Base-by-base conservation (phyloP, 2,888 invertebrate genomes). In the Macrosoma leucophasiata region DNA sequence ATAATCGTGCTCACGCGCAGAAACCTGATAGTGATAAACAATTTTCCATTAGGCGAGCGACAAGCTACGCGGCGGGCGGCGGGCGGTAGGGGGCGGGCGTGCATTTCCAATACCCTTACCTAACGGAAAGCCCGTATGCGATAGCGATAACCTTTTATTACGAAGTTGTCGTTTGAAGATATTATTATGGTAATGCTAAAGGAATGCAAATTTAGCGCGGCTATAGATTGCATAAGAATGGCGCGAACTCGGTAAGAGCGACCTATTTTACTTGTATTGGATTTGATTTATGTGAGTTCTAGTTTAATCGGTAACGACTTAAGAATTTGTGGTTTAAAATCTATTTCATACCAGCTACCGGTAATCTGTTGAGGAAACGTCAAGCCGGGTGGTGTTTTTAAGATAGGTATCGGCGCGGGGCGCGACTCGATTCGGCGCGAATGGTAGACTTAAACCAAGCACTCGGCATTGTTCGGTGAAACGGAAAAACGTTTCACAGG, bases 401-500 rank as follows among this genome's bases (percentile, higher is more conserved):
- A 51, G 52, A 53, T 56, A 57, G 52, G 45, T 45, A 57, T 55
- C 52, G 36, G 26, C n/a, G n/a, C n/a, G n/a, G n/a, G n/a, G n/a
- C n/a, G 52, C 58, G 60, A 57, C 58, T 61, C 53, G 59, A 55
- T 41, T 39, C 36, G 45, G 50, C 47, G 56, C 55, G 57, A 58
- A 56, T 62, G 56, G 61, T 58, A 65, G 65, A 67, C 61, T 69
- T 64, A 68, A 72, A 68, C 70, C 69, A 71, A 76, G 68, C 62
- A 67, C 55, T 63, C 55, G 70, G 62, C 60, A 69, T 77, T 79
- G 76, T 81, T 76, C 74, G 65, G 64, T 48, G 70, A 63, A 59
- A 71, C 71, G 77, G 78, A 77, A 79, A 82, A 81, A 74, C 69
- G 70, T 67, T 76, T 76, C 66, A 63, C 67, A 69, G 67, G 66